Base-by-base conservation (phyloP, 1,140 invertebrate species). In the Brachionus rotundiformis region DNA sequence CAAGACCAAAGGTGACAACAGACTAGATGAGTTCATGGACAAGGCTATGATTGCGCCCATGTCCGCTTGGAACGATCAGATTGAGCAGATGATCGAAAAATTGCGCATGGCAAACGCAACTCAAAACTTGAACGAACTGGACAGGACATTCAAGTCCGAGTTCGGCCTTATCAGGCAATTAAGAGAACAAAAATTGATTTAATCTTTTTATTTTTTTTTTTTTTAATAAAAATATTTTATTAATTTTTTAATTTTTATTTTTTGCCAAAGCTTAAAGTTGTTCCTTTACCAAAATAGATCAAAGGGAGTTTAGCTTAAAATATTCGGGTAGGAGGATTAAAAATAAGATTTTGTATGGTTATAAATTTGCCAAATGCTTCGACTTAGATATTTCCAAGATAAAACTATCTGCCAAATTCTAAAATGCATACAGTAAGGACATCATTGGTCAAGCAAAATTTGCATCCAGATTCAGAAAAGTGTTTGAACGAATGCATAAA, bases 361-460 rank as follows among this genome's bases (percentile, higher is more conserved):
- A 41, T 41, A 41, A 41, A 41, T 41, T 4, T 41, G 39, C 47
- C 16, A 54, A 54, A 19, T 19, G n/a, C 7, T 54, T 54, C 6
- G 19, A 54, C 23, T 10, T 39, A 39, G 13, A 39, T 39, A 1
- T 39, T 1, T 11, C 5, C 1, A 39, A 39, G 1, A 39, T 39
- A 11, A 11, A 1, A 2, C 36, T 39, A 10, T 10, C 13, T 39
- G 1, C 1, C 5, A 39, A 19, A 27, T 10, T 23, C 4, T 13
- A 63, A 13, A 63, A 68, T 68, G 63, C 63, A 68, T 36, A 68
- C 63, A 19, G 63, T 68, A 68, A 68, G 63, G 33, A 68, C 63
- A 33, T 68, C 63, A 16, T 47, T 44, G 39, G 25, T 73, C 19
- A 73, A 41, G 41, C 68, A 73, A 73, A 73, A 73, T 44, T 31